Conservation (phyloP, 2,113 vertebrate species). For the Pterocles orientalis region DNA sequence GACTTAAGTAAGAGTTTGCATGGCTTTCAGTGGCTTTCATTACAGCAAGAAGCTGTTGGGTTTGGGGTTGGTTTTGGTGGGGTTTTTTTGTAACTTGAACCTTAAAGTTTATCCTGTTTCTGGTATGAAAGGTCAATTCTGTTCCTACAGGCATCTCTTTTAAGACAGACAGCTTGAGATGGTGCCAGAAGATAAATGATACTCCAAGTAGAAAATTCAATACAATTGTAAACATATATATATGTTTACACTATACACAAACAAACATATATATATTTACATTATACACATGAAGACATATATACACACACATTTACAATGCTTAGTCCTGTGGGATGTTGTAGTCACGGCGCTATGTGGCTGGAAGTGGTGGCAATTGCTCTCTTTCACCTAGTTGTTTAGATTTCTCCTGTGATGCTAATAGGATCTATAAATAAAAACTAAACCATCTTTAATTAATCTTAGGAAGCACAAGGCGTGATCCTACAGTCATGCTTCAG, state of each 20-base stretch:
- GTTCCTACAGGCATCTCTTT: not conserved
- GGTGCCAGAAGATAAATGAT: not conserved
- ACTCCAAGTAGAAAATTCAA: not conserved
- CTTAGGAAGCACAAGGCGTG: not conserved
- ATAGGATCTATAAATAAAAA: not conserved
- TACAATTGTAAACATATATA: not conserved
- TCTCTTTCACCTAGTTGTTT: not conserved
- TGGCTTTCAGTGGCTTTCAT: conserved; percentile 4
- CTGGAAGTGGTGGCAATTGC: not conserved
- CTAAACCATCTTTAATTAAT: not conserved
- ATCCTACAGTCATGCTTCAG: not conserved
- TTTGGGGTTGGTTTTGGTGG: conserved; percentile 25
- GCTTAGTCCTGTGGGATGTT: not conserved
- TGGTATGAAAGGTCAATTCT: not conserved
- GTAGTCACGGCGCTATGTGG: not conserved
- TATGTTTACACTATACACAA: not conserved
- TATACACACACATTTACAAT: not conserved
- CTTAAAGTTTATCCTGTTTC: conserved; percentile 50
- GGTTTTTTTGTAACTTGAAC: conserved; percentile 73
- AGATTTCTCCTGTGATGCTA: not conserved
- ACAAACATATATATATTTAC: not conserved
- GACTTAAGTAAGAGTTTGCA: not conserved
- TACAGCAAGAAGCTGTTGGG: not conserved
- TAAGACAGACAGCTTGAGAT: not conserved
- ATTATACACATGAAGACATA: not conserved